Evolutionary conservation across 92 coral and sea anemone species (phyloP).

Genomic region (Zoanthus sociatus): DNA sequence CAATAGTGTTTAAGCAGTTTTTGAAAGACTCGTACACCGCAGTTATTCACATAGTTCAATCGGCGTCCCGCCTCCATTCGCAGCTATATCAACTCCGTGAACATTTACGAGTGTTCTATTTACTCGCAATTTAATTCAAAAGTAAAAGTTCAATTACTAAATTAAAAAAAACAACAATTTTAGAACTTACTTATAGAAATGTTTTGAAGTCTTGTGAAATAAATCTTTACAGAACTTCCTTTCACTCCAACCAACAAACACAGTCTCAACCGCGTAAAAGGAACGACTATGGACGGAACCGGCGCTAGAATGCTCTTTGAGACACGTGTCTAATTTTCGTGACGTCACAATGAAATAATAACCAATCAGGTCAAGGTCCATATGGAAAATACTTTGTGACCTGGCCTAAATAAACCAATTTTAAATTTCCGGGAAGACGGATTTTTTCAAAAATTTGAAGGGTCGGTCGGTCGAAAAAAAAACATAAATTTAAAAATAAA

Average conservation of each 20-base stretch:
- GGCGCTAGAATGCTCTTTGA: slow-evolving; percentile 57
- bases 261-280: slow-evolving; percentile 57
- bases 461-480: no score
- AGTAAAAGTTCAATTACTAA: not conserved
- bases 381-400: slow-evolving; percentile 14
- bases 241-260: not conserved
- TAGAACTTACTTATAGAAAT: slow-evolving; percentile 25
- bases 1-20: not conserved
- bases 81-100: not conserved
- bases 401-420: not conserved
- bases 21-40: not conserved
- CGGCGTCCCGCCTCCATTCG: slow-evolving; percentile 51
- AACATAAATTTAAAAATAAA: no score
- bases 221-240: not conserved
- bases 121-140: not conserved
- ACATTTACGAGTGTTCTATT: not conserved
- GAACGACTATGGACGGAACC: slow-evolving; percentile 33
- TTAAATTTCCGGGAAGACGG: no score
- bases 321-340: slow-evolving; percentile 36
- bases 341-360: slow-evolving; percentile 30
- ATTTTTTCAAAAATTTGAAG: no score
- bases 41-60: not conserved
- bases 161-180: not conserved
- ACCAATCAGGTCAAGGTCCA: slow-evolving; percentile 27
- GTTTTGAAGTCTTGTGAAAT: slow-evolving; percentile 16